Evolutionary conservation across 2,797 vertebrate species (phyloP).

Genomic region (Sternotherus odoratus): DNA sequence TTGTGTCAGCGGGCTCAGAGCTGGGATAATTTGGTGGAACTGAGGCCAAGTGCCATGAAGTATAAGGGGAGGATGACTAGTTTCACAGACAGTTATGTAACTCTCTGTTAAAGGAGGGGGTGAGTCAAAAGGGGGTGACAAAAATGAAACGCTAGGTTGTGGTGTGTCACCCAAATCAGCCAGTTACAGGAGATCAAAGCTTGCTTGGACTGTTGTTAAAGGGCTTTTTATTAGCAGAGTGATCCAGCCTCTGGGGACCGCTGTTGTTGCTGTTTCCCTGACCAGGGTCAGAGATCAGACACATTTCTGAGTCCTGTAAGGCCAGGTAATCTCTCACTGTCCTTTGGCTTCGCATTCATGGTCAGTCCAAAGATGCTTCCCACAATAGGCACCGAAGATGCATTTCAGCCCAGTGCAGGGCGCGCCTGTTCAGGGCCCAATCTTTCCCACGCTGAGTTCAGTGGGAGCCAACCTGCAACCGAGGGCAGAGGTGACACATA

Average conservation of each 20-base stretch:
- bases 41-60: background rate
- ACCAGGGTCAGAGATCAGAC: constrained; percentile 61
- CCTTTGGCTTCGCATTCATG: constrained; percentile 6
- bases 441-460: background rate
- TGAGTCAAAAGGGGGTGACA: constrained; percentile 1
- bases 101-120: background rate
- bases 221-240: constrained; percentile 21
- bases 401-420: background rate
- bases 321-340: constrained; percentile 38
- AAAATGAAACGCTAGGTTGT: background rate
- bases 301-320: background rate
- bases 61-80: background rate
- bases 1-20: background rate
- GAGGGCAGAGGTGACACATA: background rate
- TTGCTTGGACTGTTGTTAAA: constrained; percentile 1
- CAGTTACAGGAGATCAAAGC: constrained; percentile 21
- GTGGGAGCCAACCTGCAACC: accelerated
- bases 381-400: background rate
- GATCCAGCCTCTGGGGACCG: constrained; percentile 24
- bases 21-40: background rate
- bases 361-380: background rate
- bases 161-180: background rate
- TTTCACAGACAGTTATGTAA: background rate
- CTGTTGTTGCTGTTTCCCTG: constrained; percentile 30
- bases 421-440: background rate